A percentile compares a stretch with the other conserved stretches of the same genome.
Evolutionary conservation across 2,797 vertebrate species (phyloP).

Genomic region (Picus viridis): DNA sequence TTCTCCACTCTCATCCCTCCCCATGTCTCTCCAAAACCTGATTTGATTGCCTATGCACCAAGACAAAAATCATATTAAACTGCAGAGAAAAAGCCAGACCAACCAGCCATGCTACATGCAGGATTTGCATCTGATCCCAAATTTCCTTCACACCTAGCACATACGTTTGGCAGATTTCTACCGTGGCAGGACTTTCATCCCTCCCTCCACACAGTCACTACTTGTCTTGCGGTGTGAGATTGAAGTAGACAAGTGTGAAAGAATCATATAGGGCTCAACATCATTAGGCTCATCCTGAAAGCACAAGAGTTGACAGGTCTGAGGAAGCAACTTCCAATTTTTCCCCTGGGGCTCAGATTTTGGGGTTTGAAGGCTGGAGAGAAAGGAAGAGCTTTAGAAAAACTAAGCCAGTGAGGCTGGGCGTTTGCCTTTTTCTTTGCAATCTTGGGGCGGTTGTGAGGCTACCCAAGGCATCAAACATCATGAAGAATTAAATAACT

Average conservation of each 20-base stretch:
- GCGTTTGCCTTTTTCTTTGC: neutral
- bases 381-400: neutral
- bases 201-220: slow-evolving; percentile 23
- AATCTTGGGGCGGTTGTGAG: neutral
- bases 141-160: neutral
- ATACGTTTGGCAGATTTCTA: slow-evolving; percentile 7
- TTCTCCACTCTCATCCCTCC: neutral
- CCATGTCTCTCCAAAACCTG: neutral
- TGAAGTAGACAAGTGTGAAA: slow-evolving; percentile 78
- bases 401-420: neutral
- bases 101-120: neutral
- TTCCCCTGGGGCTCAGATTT: slow-evolving; percentile 49
- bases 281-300: slow-evolving; percentile 66
- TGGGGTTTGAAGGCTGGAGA: slow-evolving; percentile 31
- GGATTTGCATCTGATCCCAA: slow-evolving; percentile 44
- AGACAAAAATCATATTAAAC: slow-evolving; percentile 45
- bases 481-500: neutral
- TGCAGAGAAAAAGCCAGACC: neutral
- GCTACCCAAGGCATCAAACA: neutral
- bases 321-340: slow-evolving; percentile 42
- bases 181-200: slow-evolving; percentile 29
- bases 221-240: slow-evolving; percentile 58
- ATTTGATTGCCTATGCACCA: neutral
- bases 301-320: slow-evolving; percentile 68
- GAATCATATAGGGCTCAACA: slow-evolving; percentile 71